Base-by-base conservation (phyloP, 1,140 invertebrate species). In the Drosophila dunni region DNA sequence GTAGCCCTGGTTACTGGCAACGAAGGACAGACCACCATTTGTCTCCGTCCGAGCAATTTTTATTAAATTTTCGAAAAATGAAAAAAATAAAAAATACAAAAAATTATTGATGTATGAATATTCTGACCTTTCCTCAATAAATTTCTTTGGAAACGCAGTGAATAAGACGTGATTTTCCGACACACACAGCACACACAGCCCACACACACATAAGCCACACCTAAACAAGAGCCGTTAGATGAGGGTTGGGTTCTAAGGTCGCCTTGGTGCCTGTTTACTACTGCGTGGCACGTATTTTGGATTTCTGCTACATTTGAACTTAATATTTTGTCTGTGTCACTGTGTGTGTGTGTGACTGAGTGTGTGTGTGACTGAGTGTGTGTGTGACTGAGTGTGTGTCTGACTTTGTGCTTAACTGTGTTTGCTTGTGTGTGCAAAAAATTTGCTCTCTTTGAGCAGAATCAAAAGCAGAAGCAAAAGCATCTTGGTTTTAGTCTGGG, bases 251-350 rank as follows among this genome's bases (percentile, higher is more conserved):
- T 81, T 53, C 76, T 80, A 67, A 85, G 81, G 67, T 70, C 66
- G 45, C 38, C 61, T 34, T 58, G 68, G 56, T 58, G 72, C 83
- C 83, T 86, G 79, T 88, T 86, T 86, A 83, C 82, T 86, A 82
- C 81, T 81, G 74, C 83, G 72, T 86, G 84, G 83, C 83, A 88
- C 83, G 83, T 88, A 86, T 83, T 80, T 80, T 89, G 83, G 84
- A 88, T 88, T 88, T 88, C 84, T 88, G 84, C 84, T 88, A 89
- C 84, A 88, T 88, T 88, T 88, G 84, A 88, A 88, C 84, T 89
- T 89, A 89, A 89, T 89, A 89, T 89, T 89, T 63, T 65, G 54
- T 76, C 60, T 62, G 51, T 36, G 29, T 44, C 29, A 42, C 62
- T 51, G 58, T 60, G 50, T 29, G 74, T 50, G 36, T 29, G 51